Percentiles rank a stretch among this genome's conserved stretches.
Evolutionary conservation across 1,140 invertebrate species (phyloP).

Genomic region (Tenebrio molitor): DNA sequence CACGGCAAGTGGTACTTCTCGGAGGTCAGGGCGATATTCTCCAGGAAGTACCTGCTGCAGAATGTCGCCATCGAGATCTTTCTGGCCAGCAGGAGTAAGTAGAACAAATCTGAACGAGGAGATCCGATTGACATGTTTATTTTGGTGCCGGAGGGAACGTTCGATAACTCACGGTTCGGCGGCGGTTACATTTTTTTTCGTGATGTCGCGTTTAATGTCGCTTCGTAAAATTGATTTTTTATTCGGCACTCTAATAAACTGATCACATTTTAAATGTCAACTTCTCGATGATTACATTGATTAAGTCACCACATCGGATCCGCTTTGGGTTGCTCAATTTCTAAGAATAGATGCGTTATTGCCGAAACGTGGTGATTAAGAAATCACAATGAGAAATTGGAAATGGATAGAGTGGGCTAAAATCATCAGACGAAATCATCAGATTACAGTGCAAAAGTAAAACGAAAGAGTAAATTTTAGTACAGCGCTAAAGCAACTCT

Average conservation of each 20-base stretch:
- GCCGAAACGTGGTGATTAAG: neutral
- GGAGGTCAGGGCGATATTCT: slow-evolving; percentile 98
- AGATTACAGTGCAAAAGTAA: too few relatives aligned
- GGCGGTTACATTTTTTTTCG: too few relatives aligned
- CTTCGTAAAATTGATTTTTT: neutral
- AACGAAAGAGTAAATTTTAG: too few relatives aligned
- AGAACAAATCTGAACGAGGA: too few relatives aligned
- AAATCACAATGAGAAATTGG: too few relatives aligned
- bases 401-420: too few relatives aligned
- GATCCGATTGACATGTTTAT: too few relatives aligned
- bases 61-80: slow-evolving; percentile 99
- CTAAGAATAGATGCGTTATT: neutral
- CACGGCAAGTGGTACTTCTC: slow-evolving; percentile 99
- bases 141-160: too few relatives aligned
- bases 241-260: neutral
- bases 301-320: neutral
- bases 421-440: too few relatives aligned
- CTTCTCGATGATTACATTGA: slow-evolving; percentile 4
- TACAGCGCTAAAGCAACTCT: too few relatives aligned
- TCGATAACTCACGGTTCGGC: too few relatives aligned
- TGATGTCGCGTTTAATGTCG: slow-evolving; percentile 25
- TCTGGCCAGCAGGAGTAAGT: slow-evolving; percentile 97
- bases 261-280: slow-evolving; percentile 21
- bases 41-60: slow-evolving; percentile 94
- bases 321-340: too few relatives aligned